These are phyloP conservation scores for Nephrotoma guestfalica DNA, from an alignment of 2,888 invertebrate genomes.

Conservation along the genomic window DNA sequence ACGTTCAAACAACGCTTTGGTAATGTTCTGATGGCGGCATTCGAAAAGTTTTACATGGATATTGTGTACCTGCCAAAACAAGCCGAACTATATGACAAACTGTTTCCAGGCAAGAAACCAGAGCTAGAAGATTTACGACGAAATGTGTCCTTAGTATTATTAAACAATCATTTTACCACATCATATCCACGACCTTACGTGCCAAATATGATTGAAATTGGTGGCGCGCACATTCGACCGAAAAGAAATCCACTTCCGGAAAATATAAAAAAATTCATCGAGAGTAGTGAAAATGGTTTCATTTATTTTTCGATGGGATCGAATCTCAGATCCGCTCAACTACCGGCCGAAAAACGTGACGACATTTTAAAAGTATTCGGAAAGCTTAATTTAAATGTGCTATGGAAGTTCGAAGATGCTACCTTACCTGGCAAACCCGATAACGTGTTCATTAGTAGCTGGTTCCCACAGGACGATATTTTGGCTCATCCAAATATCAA, in stretches of 20 bases:
- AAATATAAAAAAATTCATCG: conserved; percentile 28
- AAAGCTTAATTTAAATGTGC: conserved; percentile 10
- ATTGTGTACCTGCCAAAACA: conserved; percentile 24
- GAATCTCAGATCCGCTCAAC: conserved; percentile 21
- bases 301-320: conserved; percentile 36
- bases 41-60: conserved; percentile 6
- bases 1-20: conserved; percentile 23
- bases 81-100: conserved; percentile 18
- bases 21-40: conserved; percentile 12
- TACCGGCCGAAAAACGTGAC: conserved; percentile 15
- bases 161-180: conserved; percentile 27
- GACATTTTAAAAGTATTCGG: conserved; percentile 7
- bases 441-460: conserved; percentile 29
- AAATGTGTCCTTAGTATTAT: conserved; percentile 23
- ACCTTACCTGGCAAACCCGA: conserved; percentile 21
- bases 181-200: conserved; percentile 26
- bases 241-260: conserved; percentile 21
- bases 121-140: conserved; percentile 18
- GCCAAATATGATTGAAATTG: conserved; percentile 31
- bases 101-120: conserved; percentile 21
- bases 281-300: conserved; percentile 30
- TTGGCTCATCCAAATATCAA: conserved; percentile 34
- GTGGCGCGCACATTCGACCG: conserved; percentile 28
- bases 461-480: conserved; percentile 35
- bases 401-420: conserved; percentile 14